Evolutionary conservation across 2,797 vertebrate genomes (phyloP).

Genomic region (Cephalopachus bancanus): DNA sequence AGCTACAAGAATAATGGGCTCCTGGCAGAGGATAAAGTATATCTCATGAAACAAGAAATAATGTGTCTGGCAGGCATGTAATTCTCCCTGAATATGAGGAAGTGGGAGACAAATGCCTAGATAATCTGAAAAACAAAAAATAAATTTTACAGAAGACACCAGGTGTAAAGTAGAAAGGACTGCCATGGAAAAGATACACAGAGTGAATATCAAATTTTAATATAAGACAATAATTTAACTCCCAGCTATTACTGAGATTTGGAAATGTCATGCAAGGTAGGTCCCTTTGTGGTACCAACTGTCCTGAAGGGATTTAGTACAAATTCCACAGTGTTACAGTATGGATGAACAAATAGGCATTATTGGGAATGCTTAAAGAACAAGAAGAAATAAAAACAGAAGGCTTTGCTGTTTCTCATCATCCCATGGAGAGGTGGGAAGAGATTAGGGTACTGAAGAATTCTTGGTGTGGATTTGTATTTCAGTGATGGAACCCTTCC

Average conservation of each 20-base stretch:
- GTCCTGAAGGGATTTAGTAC: constrained; percentile 28
- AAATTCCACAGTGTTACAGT: background rate
- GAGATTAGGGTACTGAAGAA: background rate
- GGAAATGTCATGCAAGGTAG: background rate
- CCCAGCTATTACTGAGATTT: background rate
- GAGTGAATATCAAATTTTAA: constrained; percentile 42
- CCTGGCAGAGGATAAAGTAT: constrained; percentile 59
- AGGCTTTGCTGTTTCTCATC: background rate
- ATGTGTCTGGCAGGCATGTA: constrained; percentile 44
- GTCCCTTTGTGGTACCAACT: background rate
- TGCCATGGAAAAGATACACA: background rate
- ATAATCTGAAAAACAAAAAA: constrained; percentile 34
- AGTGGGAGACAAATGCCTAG: constrained; percentile 46
- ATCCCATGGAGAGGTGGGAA: background rate
- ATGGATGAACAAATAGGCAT: background rate
- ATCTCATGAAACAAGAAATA: constrained; percentile 67
- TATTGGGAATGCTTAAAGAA: background rate
- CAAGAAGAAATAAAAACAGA: background rate
- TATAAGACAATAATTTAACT: background rate
- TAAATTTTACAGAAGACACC: background rate
- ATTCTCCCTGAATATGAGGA: constrained; percentile 52
- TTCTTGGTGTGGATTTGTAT: background rate
- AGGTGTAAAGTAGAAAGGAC: constrained; percentile 49
- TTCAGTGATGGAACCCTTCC: background rate
- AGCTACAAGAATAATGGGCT: constrained; percentile 64